phyloP scores from a whole-genome alignment of 2,888 invertebrate genomes.

The Aphodius sticticus region DNA sequence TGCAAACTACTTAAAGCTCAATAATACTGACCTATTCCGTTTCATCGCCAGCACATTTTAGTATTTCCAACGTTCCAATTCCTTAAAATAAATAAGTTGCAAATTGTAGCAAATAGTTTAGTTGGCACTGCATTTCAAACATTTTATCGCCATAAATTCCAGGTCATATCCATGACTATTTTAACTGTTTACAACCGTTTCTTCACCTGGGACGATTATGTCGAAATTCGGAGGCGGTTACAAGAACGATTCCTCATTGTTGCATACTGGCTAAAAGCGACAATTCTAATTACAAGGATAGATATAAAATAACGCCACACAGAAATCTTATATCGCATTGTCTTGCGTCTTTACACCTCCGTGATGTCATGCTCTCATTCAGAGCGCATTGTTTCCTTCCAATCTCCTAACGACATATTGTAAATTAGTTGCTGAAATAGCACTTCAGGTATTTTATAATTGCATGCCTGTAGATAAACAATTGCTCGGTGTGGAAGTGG shows the following conservation, averaged over 20 bases:
- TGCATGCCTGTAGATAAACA: neutral
- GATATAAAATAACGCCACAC: neutral
- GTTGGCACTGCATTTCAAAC: no score
- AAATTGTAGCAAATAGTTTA: no score
- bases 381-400: neutral
- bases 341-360: neutral
- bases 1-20: no score
- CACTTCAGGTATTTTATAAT: neutral
- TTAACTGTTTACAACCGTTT: no score
- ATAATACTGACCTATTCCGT: no score
- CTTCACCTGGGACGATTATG: neutral
- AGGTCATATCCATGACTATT: no score
- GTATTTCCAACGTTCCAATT: no score
- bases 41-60: no score
- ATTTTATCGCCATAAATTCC: no score
- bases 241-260: neutral
- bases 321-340: neutral
- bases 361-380: slow-evolving; percentile 4
- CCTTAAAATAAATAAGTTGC: no score
- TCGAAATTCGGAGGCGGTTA: neutral
- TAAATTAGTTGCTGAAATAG: neutral
- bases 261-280: neutral
- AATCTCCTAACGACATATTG: neutral
- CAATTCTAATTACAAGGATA: neutral
- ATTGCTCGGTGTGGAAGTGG: neutral